Percentiles rank a stretch among this genome's conserved stretches.
phyloP scores from a whole-genome alignment of 2,113 vertebrate species.

The Lonchura striata region DNA sequence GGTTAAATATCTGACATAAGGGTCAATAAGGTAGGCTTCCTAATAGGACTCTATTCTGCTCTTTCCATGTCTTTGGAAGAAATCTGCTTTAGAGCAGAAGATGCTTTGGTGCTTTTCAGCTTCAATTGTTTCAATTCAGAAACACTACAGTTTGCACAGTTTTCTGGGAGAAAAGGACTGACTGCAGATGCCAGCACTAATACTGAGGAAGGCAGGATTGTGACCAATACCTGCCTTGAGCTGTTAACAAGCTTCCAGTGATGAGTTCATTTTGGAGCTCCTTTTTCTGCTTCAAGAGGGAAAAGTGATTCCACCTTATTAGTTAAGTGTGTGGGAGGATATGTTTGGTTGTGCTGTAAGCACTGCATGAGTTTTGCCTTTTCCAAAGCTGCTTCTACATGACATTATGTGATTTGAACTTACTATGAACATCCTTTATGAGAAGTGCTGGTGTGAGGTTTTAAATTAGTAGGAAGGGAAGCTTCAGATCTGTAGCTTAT shows the following conservation, averaged over 20 bases:
- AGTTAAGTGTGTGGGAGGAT: not conserved
- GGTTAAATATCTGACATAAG: not conserved
- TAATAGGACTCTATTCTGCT: not conserved
- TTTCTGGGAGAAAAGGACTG: not conserved
- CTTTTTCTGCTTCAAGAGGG: not conserved
- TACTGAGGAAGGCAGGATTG: not conserved
- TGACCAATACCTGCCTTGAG: conserved; percentile 13
- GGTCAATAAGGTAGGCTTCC: not conserved
- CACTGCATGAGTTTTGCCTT: conserved; percentile 24
- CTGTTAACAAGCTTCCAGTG: not conserved
- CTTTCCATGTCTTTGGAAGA: conserved; percentile 10
- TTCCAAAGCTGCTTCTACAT: conserved; percentile 45
- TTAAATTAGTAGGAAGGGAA: not conserved
- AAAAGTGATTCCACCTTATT: not conserved
- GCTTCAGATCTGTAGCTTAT: not conserved
- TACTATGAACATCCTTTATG: not conserved
- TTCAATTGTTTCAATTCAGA: conserved; percentile 48
- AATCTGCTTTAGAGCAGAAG: not conserved
- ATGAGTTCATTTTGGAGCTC: conserved; percentile 11
- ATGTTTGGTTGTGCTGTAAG: not conserved
- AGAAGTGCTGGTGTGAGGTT: conserved; percentile 37
- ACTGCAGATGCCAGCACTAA: not conserved
- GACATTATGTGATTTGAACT: conserved; percentile 53
- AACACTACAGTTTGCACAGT: not conserved
- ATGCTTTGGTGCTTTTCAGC: conserved; percentile 10